Evolutionary conservation across 2,888 invertebrate species (phyloP).

Genomic region (Conchocele bisecta): DNA sequence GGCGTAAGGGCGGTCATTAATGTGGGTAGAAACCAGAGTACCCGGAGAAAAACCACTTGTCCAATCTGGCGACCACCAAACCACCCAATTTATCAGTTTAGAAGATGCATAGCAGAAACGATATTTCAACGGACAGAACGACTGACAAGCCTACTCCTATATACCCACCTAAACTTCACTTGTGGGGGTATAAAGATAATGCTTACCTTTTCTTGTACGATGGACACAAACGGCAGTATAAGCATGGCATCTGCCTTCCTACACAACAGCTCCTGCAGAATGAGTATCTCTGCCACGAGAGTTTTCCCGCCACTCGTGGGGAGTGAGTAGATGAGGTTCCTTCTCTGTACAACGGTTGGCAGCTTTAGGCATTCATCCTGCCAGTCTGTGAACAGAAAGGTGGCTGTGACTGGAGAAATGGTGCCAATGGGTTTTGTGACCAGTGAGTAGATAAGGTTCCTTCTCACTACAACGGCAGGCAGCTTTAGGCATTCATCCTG

Average conservation of each 20-base stretch:
- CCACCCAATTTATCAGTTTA: too few relatives aligned
- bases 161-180: too few relatives aligned
- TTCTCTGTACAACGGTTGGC: constrained; percentile 88
- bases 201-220: constrained; percentile 97
- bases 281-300: constrained; percentile 96
- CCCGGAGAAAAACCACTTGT: too few relatives aligned
- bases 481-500: constrained; percentile 94
- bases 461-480: constrained; percentile 88
- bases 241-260: constrained; percentile 92
- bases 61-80: too few relatives aligned
- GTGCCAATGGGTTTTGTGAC: too few relatives aligned
- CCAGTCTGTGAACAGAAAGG: constrained; percentile 87
- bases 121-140: too few relatives aligned
- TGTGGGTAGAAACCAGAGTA: too few relatives aligned
- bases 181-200: too few relatives aligned
- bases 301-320: constrained; percentile 99
- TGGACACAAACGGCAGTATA: constrained; percentile 96
- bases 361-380: constrained; percentile 94
- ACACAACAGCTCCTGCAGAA: constrained; percentile 92
- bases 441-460: constrained; percentile 94
- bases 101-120: too few relatives aligned
- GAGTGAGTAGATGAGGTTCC: constrained; percentile 94
- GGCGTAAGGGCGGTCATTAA: too few relatives aligned
- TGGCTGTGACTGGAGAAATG: too few relatives aligned
- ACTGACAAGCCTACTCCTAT: too few relatives aligned